Conservation (phyloP, 2,888 invertebrate genomes). For the Acholoe squamosa region DNA sequence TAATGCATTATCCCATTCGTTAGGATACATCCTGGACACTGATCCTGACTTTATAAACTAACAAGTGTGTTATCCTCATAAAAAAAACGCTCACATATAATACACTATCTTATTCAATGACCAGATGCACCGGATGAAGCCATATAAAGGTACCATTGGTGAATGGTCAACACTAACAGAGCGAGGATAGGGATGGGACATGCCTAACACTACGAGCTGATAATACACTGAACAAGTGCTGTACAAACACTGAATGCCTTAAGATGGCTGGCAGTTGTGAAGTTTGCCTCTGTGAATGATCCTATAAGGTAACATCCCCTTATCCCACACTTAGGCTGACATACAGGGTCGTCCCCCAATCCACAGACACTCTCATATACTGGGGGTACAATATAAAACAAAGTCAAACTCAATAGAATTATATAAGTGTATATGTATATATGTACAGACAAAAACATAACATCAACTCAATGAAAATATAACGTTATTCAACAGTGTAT, state of each 20-base stretch:
- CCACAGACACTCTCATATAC: too few species aligned
- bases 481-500: conserved; percentile 21
- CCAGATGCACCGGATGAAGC: too few species aligned
- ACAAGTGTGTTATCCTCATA: too few species aligned
- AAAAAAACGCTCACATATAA: too few species aligned
- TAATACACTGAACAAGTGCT: background rate
- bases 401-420: background rate
- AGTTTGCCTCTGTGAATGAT: conserved; percentile 3
- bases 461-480: conserved; percentile 3
- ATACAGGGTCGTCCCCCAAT: too few species aligned
- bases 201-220: background rate
- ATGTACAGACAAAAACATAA: background rate
- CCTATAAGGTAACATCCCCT: background rate
- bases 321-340: background rate
- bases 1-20: too few species aligned
- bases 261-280: conserved; percentile 37
- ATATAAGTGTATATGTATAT: background rate
- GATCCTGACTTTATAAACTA: too few species aligned
- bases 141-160: too few species aligned
- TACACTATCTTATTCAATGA: too few species aligned
- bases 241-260: conserved; percentile 3
- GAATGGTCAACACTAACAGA: too few species aligned
- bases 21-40: too few species aligned
- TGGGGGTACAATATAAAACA: background rate
- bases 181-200: too few species aligned